These are phyloP conservation scores for Sphenodon punctatus DNA, from an alignment of 2,797 vertebrate species.

Conservation along the genomic window DNA sequence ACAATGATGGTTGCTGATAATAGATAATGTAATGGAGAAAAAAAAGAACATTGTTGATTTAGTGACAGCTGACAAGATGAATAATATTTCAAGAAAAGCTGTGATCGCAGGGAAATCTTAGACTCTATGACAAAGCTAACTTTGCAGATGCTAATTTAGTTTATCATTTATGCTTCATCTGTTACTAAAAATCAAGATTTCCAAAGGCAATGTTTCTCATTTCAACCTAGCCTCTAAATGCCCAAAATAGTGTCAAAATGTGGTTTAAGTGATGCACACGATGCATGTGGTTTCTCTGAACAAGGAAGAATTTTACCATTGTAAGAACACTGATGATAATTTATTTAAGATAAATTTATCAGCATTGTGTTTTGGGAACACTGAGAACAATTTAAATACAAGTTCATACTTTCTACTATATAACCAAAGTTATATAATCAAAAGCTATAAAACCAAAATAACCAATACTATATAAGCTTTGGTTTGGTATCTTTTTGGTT, in stretches of 20 bases:
- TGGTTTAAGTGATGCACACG: background rate
- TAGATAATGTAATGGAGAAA: slow-evolving; percentile 3
- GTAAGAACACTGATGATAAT: background rate
- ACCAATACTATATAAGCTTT: too few species aligned
- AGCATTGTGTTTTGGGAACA: background rate
- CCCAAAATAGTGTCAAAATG: background rate
- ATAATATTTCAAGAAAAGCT: background rate
- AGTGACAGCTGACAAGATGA: slow-evolving; percentile 24
- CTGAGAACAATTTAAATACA: background rate
- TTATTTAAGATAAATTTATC: background rate
- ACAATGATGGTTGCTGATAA: background rate
- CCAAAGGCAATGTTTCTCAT: background rate
- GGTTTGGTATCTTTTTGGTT: too few species aligned
- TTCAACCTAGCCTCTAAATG: background rate
- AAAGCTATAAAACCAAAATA: too few species aligned
- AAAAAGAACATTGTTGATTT: slow-evolving; percentile 2
- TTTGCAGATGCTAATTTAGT: slow-evolving; percentile 11
- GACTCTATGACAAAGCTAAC: background rate
- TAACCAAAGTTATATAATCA: background rate
- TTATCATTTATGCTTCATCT: background rate
- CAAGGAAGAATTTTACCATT: background rate
- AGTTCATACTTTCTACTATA: background rate
- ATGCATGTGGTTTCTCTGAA: background rate
- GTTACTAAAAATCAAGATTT: background rate
- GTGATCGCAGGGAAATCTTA: slow-evolving; percentile 6